These are phyloP conservation scores for Zaprionus inermis DNA, from an alignment of 1,140 invertebrate species.

Conservation along the genomic window DNA sequence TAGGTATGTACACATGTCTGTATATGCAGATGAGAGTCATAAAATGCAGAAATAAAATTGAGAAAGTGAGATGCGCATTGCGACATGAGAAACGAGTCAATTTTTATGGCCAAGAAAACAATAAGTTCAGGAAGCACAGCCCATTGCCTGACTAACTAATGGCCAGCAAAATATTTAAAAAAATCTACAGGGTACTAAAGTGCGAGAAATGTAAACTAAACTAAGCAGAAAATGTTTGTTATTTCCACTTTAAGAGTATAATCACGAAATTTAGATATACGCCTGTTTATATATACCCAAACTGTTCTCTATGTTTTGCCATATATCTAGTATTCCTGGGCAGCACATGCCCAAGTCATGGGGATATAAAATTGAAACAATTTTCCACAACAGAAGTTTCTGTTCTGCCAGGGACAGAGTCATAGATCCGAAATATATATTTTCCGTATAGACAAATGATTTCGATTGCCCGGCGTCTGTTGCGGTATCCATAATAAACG, in stretches of 20 bases:
- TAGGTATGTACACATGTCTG: neutral
- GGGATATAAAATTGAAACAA: neutral
- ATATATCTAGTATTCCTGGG: neutral
- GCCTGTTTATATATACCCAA: too few species aligned
- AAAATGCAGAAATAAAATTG: slow-evolving; percentile 48
- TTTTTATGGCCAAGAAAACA: slow-evolving; percentile 48
- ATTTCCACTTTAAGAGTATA: too few species aligned
- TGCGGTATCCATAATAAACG: too few species aligned
- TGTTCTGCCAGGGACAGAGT: neutral
- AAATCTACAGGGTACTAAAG: too few species aligned
- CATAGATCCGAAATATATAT: neutral
- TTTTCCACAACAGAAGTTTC: neutral
- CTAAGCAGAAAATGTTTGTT: too few species aligned
- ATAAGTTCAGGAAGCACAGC: neutral
- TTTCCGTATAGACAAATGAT: slow-evolving; percentile 1
- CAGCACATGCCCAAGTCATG: neutral
- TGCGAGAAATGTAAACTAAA: too few species aligned
- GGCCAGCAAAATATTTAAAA: neutral
- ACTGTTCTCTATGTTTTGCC: neutral
- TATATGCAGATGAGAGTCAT: slow-evolving; percentile 35
- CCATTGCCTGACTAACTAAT: neutral
- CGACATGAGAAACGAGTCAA: slow-evolving; percentile 54
- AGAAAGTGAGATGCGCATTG: slow-evolving; percentile 47
- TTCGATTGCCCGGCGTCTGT: neutral
- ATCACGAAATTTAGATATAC: too few species aligned